Conservation (phyloP, 2,797 vertebrate species). For the Alauda arvensis region DNA sequence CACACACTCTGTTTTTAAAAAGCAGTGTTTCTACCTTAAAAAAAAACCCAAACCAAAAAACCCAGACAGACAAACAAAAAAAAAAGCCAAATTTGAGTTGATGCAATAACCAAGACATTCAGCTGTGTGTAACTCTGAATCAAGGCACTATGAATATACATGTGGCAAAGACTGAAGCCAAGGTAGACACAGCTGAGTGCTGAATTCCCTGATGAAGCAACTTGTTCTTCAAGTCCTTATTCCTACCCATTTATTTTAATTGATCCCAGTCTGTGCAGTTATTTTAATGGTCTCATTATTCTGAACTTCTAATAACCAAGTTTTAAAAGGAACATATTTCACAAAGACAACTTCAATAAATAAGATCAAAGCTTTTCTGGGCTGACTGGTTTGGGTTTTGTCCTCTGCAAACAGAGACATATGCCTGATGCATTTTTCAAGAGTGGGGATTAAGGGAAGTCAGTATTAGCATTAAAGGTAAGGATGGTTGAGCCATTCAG, state of each 20-base stretch:
- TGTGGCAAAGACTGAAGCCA: neutral
- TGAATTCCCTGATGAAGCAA: slow-evolving; percentile 37
- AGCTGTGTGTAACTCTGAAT: neutral
- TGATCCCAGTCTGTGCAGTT: slow-evolving; percentile 43
- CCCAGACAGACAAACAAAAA: neutral
- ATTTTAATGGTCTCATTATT: slow-evolving; percentile 65
- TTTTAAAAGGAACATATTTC: slow-evolving; percentile 60
- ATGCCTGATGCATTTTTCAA: slow-evolving; percentile 13
- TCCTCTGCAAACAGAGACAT: slow-evolving; percentile 7
- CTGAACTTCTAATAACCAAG: slow-evolving; percentile 25
- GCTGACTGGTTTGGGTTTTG: slow-evolving; percentile 8
- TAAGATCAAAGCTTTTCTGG: slow-evolving; percentile 25
- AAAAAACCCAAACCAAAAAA: neutral
- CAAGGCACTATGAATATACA: neutral
- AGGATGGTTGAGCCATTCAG: neutral
- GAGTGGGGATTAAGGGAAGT: neutral
- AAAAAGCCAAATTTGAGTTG: neutral
- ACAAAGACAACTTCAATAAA: slow-evolving; percentile 37
- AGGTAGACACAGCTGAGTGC: neutral
- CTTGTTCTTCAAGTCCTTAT: slow-evolving; percentile 27
- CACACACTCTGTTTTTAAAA: neutral
- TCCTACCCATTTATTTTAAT: slow-evolving; percentile 62
- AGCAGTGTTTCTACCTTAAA: neutral
- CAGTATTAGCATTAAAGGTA: neutral
- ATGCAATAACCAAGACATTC: neutral